Conservation (phyloP, 2,888 invertebrate genomes). For the Lithophane socia region DNA sequence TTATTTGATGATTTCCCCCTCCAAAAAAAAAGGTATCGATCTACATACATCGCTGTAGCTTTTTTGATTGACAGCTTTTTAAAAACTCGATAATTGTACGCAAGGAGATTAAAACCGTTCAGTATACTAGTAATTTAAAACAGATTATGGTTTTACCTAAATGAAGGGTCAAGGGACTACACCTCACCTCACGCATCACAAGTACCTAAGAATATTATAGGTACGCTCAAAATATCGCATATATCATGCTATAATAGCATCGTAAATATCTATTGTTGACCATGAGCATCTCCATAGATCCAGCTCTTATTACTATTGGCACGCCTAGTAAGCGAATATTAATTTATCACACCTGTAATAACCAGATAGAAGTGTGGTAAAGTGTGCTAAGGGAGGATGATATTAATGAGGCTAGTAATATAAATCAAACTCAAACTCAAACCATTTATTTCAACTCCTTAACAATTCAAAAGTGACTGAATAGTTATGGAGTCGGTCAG, state of each 20-base stretch:
- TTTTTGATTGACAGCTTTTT: too few relatives aligned
- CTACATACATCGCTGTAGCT: too few relatives aligned
- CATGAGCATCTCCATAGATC: not conserved
- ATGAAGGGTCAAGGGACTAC: not conserved
- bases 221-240: conserved; percentile 13
- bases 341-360: not conserved
- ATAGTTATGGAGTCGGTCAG: too few relatives aligned
- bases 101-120: not conserved
- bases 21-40: too few relatives aligned
- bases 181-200: not conserved
- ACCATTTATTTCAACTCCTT: not conserved
- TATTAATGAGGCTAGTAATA: too few relatives aligned
- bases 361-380: not conserved
- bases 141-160: not conserved
- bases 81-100: too few relatives aligned
- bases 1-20: too few relatives aligned
- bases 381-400: too few relatives aligned
- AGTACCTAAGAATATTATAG: not conserved
- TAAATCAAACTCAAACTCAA: not conserved
- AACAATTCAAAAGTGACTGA: not conserved
- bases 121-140: not conserved
- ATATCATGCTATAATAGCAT: conserved; percentile 28
- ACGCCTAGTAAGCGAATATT: conserved; percentile 27
- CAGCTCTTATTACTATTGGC: not conserved
- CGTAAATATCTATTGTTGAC: conserved; percentile 49